These are phyloP conservation scores for Mustelus asterias DNA, from an alignment of 2,113 vertebrate genomes.

Conservation along the genomic window DNA sequence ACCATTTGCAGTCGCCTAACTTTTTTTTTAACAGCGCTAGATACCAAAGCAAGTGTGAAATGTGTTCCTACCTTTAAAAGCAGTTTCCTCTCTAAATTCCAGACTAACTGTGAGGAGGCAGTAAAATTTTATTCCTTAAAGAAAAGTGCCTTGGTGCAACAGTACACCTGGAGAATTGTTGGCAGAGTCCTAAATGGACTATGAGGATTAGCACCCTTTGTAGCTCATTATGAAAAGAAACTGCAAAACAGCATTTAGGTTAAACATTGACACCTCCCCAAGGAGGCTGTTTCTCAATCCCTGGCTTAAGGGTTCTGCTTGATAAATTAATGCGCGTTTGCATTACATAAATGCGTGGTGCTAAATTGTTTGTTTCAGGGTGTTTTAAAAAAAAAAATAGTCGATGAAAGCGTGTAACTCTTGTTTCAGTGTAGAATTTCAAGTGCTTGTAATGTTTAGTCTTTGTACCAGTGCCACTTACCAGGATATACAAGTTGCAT, in stretches of 20 bases:
- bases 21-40: not conserved
- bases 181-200: not conserved
- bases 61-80: conserved; percentile 17
- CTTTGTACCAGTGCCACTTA: not conserved
- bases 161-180: not conserved
- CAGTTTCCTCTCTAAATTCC: not conserved
- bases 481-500: not conserved
- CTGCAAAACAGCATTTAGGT: not conserved
- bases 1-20: not conserved
- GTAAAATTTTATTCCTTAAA: not conserved
- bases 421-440: not conserved
- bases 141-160: not conserved
- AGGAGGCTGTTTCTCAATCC: conserved; percentile 17
- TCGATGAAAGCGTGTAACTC: not conserved
- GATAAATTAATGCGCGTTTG: not conserved
- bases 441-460: not conserved
- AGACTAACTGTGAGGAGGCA: not conserved
- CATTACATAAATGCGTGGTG: not conserved
- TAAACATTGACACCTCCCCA: conserved; percentile 35
- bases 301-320: not conserved
- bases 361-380: not conserved
- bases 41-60: not conserved
- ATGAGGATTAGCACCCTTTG: not conserved
- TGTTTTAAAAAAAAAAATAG: not conserved
- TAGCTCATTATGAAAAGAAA: not conserved